Base-by-base conservation (phyloP, 2,797 vertebrate genomes). In the Amblyraja radiata region DNA sequence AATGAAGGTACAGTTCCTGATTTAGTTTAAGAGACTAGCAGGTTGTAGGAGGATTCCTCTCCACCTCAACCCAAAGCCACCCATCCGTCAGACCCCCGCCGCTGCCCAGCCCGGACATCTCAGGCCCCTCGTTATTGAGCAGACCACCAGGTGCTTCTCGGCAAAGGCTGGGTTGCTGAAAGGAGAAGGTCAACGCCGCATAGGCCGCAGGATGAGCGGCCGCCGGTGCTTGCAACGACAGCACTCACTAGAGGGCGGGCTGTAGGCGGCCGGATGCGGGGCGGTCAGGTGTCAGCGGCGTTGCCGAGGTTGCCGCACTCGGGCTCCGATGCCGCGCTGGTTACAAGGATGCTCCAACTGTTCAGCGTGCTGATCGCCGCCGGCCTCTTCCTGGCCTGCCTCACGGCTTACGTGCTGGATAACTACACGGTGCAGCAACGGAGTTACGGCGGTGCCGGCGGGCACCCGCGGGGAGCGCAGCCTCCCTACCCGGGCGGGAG, bases 331-430 rank as follows among this genome's bases (percentile, higher is more conserved):
- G 68, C 16, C 2, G 25, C 1, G 7, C 0, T 39, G 23, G 9
- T 36, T 16, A 6, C n/a, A 39, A 93, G 95, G 95, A 97, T 97
- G 97, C 96, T 97, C 94, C 95, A 94, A 95, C 94, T 97, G 94
- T 97, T 97, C 94, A 95, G 95, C 10, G 94, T 94, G 3, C 94
- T 97, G 95, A 95, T 97, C 79, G 4, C 96, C 93, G 93, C 95
- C 93, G 97, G 97, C 90, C 95, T 97, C 95, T 94, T 95, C 93
- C 94, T 97, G 94, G 96, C 97, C 79, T 96, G 95, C 94, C 94
- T 97, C 94, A 95, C 96, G 93, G 96, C 97, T 93, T 97, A 96
- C 96, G 94, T 97, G 94, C 93, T 97, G 95, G 97, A 97, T 93
- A 96, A 95, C 94, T 97, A 97, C 90, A 96, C 97, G 95, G 97